These are phyloP conservation scores for Argyresthia goedartella DNA, from an alignment of 2,888 invertebrate genomes.

Conservation along the genomic window DNA sequence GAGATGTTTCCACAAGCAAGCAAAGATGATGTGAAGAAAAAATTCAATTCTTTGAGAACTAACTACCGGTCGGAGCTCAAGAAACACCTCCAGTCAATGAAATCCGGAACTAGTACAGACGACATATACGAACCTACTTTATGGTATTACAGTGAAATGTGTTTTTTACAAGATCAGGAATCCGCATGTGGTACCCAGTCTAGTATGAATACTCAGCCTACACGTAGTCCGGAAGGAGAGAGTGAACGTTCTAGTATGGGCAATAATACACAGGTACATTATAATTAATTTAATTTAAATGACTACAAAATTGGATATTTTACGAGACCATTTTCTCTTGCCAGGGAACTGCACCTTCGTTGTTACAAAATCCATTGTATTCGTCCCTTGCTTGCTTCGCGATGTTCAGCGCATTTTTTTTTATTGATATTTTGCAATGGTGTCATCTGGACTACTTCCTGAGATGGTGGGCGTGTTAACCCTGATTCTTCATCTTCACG, in stretches of 20 bases:
- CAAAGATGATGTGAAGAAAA: slow-evolving; percentile 19
- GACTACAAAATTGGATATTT: slow-evolving; percentile 1
- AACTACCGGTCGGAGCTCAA: slow-evolving; percentile 19
- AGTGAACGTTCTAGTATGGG: slow-evolving; percentile 2
- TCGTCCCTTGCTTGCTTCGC: not conserved
- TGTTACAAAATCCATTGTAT: slow-evolving; percentile 1
- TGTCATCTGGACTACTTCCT: not conserved
- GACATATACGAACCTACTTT: slow-evolving; percentile 13
- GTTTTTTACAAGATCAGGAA: slow-evolving; percentile 12
- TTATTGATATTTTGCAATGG: not conserved
- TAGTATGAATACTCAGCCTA: not conserved
- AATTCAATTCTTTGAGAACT: slow-evolving; percentile 18
- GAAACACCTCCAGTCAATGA: slow-evolving; percentile 13
- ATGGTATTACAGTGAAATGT: slow-evolving; percentile 16
- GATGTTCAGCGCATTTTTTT: not conserved
- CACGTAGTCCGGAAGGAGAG: slow-evolving; percentile 7
- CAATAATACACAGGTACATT: slow-evolving; percentile 3
- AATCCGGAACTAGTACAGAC: slow-evolving; percentile 9
- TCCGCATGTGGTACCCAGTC: slow-evolving; percentile 5
- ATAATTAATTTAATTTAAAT: slow-evolving; percentile 6
- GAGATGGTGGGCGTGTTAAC: not conserved
- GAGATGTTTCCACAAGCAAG: slow-evolving; percentile 16
- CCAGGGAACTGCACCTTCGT: slow-evolving; percentile 8
- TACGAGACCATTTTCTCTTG: slow-evolving; percentile 6
- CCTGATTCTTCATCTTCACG: not conserved